These are phyloP conservation scores for Gymnarchus niloticus DNA, from an alignment of 2,113 vertebrate genomes.

Conservation along the genomic window DNA sequence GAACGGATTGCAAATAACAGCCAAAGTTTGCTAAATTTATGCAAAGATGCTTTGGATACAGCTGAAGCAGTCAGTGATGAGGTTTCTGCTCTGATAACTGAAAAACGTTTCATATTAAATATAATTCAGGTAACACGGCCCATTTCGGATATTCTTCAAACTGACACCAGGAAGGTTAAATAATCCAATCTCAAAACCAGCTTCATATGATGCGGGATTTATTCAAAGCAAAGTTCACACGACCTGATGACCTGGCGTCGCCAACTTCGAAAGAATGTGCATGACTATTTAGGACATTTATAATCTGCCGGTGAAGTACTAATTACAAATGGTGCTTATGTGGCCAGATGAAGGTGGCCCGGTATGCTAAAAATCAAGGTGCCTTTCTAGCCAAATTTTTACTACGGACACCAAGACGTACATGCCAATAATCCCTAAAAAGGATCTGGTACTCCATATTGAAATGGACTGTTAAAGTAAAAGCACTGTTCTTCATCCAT, in stretches of 20 bases:
- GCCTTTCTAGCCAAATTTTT: too few relatives aligned
- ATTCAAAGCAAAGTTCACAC: not conserved
- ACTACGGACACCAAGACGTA: too few relatives aligned
- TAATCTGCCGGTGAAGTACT: not conserved
- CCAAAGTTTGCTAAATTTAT: not conserved
- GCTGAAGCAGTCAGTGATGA: too few relatives aligned
- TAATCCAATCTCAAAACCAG: too few relatives aligned
- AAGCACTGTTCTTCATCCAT: not conserved
- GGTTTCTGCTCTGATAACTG: not conserved
- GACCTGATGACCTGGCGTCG: not conserved
- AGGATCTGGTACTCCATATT: not conserved
- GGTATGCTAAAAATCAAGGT: too few relatives aligned
- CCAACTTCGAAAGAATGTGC: not conserved
- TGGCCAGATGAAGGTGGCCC: too few relatives aligned
- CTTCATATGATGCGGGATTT: not conserved
- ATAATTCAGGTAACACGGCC: not conserved
- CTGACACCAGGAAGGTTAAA: too few relatives aligned
- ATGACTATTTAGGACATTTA: not conserved
- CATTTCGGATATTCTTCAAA: not conserved
- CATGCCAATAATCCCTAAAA: not conserved
- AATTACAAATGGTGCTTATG: not conserved
- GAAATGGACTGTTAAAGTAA: not conserved
- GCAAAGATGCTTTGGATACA: not conserved
- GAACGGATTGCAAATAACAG: not conserved
- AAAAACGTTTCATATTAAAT: not conserved